Percentiles rank a stretch among this genome's conserved stretches.
Conservation (phyloP, 2,797 vertebrate species). For the Propithecus deckenii region DNA sequence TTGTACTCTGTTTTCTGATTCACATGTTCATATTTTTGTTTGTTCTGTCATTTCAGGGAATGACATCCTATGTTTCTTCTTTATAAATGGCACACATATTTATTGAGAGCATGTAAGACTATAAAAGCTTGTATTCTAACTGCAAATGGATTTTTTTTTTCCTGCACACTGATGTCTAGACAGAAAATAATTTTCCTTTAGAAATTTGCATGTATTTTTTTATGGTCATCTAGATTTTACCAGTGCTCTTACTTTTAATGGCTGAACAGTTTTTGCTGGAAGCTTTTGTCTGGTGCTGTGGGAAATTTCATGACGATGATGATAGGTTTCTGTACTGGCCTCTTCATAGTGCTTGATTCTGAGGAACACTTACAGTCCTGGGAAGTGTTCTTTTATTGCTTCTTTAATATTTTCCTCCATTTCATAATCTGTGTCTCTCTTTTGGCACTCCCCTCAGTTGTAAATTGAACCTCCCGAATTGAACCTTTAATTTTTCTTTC, state of each 20-base stretch:
- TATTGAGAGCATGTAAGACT: background rate
- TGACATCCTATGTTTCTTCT: background rate
- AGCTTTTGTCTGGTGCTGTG: background rate
- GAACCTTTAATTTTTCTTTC: background rate
- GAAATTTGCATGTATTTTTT: background rate
- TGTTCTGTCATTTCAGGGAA: background rate
- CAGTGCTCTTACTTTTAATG: background rate
- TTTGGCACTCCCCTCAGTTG: background rate
- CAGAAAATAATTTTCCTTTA: background rate
- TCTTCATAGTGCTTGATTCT: background rate
- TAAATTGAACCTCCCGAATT: background rate
- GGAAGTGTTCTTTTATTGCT: background rate
- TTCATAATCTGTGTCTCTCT: background rate
- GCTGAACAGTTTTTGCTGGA: background rate
- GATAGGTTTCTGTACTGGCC: background rate
- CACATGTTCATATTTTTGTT: background rate
- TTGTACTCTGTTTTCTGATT: background rate
- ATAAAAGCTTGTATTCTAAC: background rate
- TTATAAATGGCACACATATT: background rate
- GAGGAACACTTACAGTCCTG: background rate
- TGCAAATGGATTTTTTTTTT: background rate
- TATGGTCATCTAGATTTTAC: background rate
- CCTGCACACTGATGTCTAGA: background rate
- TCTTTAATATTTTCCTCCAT: background rate
- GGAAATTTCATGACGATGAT: background rate